Evolutionary conservation across 2,113 vertebrate genomes (phyloP), one percentile per base, ranked within the genome.

Genomic region (Ardeotis arabs): DNA sequence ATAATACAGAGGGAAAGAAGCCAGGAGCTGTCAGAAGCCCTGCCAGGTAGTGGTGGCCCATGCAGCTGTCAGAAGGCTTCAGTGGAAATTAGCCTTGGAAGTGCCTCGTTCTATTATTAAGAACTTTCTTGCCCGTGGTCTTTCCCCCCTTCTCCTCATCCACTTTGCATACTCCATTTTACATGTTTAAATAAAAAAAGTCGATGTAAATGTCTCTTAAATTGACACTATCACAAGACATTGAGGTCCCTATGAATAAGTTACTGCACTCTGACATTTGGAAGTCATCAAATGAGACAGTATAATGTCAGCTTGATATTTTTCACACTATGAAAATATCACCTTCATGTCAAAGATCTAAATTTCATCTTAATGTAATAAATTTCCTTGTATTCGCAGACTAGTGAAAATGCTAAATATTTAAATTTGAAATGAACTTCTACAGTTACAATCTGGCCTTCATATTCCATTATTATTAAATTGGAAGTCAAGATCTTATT

Each of bases 221-320:
- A 95, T 84, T 98, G 97, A 98, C 97, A 96, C 94, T 97, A 95
- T 97, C 97, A 50, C 77, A 77, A 96, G 94, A 94, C 93, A 95
- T 27, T 53, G 93, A 97, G 93, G 93, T 96, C 96, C 87, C 97
- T 56, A 33, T 86, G 95, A 97, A 96, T 96, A 95, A 93, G 96
- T 97, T 96, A 89, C 96, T 94, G 97, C 95, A 95, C 97, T 96
- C 97, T 98, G 98, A 97, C 98, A 97, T 98, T 98, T 98, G 94
- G 79, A 96, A 98, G 94, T 97, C 97, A 97, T 97, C 97, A 96
- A 95, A 96, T 78, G 91, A 98, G 97, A 95, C 95, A 96, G 96
- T 70, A 87, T 94, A 97, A 97, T 97, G 97, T 98, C 98, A 98
- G 97, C 97, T 94, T 97, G 98, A 87, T 98, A 97, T 98, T 98